Conservation (phyloP, 2,888 invertebrate species). For the Sylvicola cinctus region DNA sequence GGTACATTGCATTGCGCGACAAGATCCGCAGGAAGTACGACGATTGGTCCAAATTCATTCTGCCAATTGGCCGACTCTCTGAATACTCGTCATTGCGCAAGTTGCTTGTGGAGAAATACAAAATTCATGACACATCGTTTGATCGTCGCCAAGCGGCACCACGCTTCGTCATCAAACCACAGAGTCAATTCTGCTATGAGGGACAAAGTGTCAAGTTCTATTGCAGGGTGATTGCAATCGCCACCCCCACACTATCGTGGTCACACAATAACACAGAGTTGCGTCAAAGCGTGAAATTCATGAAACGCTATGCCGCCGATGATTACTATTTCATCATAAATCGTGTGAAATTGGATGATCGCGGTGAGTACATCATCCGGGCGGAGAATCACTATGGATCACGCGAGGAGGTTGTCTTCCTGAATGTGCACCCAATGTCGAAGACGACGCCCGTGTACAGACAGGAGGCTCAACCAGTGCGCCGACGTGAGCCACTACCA, state of each 20-base stretch:
- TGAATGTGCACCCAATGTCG: slow-evolving; percentile 69
- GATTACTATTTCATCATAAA: slow-evolving; percentile 97
- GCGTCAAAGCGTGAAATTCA: slow-evolving; percentile 93
- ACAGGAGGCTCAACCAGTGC: slow-evolving; percentile 45
- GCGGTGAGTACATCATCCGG: slow-evolving; percentile 91
- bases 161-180: slow-evolving; percentile 91
- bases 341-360: slow-evolving; percentile 82
- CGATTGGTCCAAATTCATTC: slow-evolving; percentile 22
- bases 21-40: slow-evolving; percentile 66
- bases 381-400: slow-evolving; percentile 95
- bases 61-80: slow-evolving; percentile 84
- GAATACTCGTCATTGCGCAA: slow-evolving; percentile 95
- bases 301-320: slow-evolving; percentile 92
- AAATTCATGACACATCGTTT: slow-evolving; percentile 88
- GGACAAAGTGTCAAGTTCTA: slow-evolving; percentile 95
- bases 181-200: slow-evolving; percentile 88
- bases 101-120: slow-evolving; percentile 86
- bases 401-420: slow-evolving; percentile 87
- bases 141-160: slow-evolving; percentile 96
- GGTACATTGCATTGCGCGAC: slow-evolving; percentile 75
- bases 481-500: slow-evolving; percentile 52
- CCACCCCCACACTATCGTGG: slow-evolving; percentile 92
- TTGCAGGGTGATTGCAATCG: slow-evolving; percentile 87
- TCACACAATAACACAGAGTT: slow-evolving; percentile 81
- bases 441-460: slow-evolving; percentile 26